Evolutionary conservation across 2,888 invertebrate species (phyloP).

Genomic region (Noctuana brunneofusca): DNA sequence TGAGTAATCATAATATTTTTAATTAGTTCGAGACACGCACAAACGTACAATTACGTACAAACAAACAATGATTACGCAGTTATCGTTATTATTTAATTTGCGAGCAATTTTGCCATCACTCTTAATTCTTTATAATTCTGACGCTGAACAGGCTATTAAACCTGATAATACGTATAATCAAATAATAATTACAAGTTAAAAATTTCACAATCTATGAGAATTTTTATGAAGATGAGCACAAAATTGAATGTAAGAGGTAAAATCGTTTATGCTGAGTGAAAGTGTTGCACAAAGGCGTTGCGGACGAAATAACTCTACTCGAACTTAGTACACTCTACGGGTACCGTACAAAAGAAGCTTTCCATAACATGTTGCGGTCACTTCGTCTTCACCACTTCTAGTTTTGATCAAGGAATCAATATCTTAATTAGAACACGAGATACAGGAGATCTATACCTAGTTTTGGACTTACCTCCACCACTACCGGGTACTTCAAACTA

Average conservation of each 20-base stretch:
- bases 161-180: background rate
- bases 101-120: background rate
- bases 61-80: background rate
- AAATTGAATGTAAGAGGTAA: slow-evolving; percentile 4
- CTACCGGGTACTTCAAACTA: too few relatives aligned
- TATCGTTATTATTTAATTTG: background rate
- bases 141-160: slow-evolving; percentile 2
- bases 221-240: background rate
- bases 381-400: too few relatives aligned
- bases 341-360: slow-evolving; percentile 18
- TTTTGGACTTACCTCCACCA: too few relatives aligned
- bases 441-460: too few relatives aligned
- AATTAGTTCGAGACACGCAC: background rate
- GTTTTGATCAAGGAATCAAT: too few relatives aligned
- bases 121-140: background rate
- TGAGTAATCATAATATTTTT: background rate
- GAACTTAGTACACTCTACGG: too few relatives aligned
- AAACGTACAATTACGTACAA: background rate
- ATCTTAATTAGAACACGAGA: too few relatives aligned
- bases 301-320: slow-evolving; percentile 1
- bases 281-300: slow-evolving; percentile 7
- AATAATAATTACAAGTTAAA: background rate
- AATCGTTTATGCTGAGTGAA: slow-evolving; percentile 7
- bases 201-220: background rate
- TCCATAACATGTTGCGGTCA: slow-evolving; percentile 16